Conservation (phyloP, 2,888 invertebrate species). For the Apotomis betuletana region DNA sequence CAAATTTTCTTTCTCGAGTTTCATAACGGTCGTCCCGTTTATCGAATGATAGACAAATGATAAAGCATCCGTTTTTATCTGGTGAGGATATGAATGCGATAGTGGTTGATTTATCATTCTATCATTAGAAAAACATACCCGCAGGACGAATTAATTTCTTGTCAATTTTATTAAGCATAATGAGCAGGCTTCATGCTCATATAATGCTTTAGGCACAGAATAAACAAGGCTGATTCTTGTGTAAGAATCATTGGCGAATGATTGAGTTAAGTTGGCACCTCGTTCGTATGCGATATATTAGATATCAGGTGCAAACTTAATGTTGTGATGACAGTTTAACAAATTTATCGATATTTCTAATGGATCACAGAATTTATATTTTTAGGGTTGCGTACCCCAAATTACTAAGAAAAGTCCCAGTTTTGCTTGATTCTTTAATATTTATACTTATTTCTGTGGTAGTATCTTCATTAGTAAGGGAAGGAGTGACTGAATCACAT, state of each 20-base stretch:
- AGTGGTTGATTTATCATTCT: not conserved
- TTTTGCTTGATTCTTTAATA: conserved; percentile 39
- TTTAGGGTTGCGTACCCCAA: too few relatives aligned
- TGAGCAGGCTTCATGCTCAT: conserved; percentile 1
- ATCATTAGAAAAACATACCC: not conserved
- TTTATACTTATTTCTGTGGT: conserved; percentile 2
- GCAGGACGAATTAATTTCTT: conserved; percentile 3
- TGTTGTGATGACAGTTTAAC: not conserved
- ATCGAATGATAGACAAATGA: too few relatives aligned
- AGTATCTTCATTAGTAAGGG: conserved; percentile 56
- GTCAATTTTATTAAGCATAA: conserved; percentile 3
- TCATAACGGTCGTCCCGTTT: too few relatives aligned
- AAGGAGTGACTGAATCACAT: conserved; percentile 57
- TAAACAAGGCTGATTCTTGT: conserved; percentile 13
- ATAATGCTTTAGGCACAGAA: conserved; percentile 24
- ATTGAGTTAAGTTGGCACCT: not conserved
- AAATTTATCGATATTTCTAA: not conserved
- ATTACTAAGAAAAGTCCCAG: not conserved
- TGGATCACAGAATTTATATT: not conserved
- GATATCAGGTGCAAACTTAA: not conserved
- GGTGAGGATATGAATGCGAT: too few relatives aligned
- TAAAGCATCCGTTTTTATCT: too few relatives aligned
- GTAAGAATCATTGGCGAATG: conserved; percentile 1
- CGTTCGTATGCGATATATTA: not conserved
- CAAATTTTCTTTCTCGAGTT: too few relatives aligned